Evolutionary conservation across 1,140 invertebrate species (phyloP).

Genomic region (Cherax destructor): DNA sequence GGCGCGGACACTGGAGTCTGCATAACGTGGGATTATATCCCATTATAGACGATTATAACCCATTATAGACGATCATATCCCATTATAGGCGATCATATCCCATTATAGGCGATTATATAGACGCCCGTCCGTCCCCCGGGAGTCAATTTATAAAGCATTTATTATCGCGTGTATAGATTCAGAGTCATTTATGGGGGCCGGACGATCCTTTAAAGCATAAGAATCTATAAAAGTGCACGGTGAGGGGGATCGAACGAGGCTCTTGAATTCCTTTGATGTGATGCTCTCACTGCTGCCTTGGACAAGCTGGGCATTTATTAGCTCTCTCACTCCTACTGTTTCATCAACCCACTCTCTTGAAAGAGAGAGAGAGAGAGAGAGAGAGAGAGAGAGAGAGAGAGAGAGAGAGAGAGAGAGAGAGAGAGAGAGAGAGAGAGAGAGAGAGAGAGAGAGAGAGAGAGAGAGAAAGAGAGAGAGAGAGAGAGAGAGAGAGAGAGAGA

Average conservation of each 20-base stretch:
- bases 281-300: background rate
- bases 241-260: background rate
- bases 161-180: background rate
- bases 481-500: background rate
- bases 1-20: background rate
- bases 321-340: background rate
- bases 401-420: background rate
- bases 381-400: slow-evolving; percentile 7
- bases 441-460: background rate
- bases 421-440: background rate
- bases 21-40: background rate
- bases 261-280: background rate
- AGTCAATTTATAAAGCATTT: slow-evolving; percentile 5
- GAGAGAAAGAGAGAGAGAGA: slow-evolving; percentile 11
- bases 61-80: no score
- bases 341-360: background rate
- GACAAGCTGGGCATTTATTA: background rate
- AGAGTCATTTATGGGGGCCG: background rate
- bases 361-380: background rate
- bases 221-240: background rate
- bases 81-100: background rate
- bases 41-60: background rate
- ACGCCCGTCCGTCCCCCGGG: background rate
- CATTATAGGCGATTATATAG: slow-evolving; percentile 1
- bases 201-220: background rate